A percentile compares a stretch with the other conserved stretches of the same genome.
Evolutionary conservation across 1,140 invertebrate species (phyloP).

Genomic region (Cyphomyrmex costatus): DNA sequence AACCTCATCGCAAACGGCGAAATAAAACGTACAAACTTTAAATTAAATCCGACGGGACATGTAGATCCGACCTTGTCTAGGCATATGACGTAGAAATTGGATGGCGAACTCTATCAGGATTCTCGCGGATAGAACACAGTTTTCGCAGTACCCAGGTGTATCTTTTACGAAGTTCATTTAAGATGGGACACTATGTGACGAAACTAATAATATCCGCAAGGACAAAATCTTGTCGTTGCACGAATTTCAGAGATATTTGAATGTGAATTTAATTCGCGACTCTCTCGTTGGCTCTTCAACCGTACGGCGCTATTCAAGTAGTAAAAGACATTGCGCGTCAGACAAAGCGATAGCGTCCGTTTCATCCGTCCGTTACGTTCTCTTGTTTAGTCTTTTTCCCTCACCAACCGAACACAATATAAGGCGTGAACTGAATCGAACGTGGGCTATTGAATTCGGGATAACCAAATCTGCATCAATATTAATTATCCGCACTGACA

Average conservation of each 20-base stretch:
- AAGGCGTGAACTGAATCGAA: constrained; percentile 25
- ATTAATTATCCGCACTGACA: constrained; percentile 50
- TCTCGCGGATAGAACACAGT: not conserved
- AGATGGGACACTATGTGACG: not conserved
- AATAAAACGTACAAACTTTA: constrained; percentile 64
- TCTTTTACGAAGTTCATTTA: constrained; percentile 4
- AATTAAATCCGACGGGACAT: constrained; percentile 62
- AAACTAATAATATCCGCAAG: constrained; percentile 4
- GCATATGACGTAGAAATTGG: constrained; percentile 33
- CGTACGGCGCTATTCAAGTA: constrained; percentile 10
- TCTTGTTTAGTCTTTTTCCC: not conserved
- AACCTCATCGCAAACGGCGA: constrained; percentile 37
- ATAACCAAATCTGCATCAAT: constrained; percentile 55
- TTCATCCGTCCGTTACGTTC: not conserved
- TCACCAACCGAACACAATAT: constrained; percentile 1
- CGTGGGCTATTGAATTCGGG: constrained; percentile 16
- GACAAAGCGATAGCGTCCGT: constrained; percentile 8
- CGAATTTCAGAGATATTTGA: not conserved
- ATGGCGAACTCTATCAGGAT: not conserved
- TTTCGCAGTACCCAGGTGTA: not conserved
- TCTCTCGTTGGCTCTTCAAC: not conserved
- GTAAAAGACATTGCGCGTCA: constrained; percentile 35
- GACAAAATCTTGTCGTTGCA: not conserved
- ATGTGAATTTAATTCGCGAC: not conserved
- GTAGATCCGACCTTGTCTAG: constrained; percentile 21